Conservation (phyloP, 1,140 invertebrate genomes). For the Melanaphis sacchari region DNA sequence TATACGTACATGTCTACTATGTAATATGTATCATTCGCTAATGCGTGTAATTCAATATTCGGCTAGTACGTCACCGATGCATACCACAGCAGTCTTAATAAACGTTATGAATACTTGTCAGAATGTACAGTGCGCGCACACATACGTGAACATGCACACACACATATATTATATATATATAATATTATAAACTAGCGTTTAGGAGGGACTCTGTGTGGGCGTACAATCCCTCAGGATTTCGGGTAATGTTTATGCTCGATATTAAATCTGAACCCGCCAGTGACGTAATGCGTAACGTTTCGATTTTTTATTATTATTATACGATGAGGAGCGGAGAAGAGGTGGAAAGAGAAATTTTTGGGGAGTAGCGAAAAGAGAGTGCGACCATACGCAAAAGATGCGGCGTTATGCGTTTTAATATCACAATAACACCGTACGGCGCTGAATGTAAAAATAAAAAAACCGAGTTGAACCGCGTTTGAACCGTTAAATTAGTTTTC, state of each 20-base stretch:
- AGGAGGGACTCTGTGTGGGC: background rate
- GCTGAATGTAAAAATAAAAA: background rate
- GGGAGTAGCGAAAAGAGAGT: background rate
- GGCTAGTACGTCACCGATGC: background rate
- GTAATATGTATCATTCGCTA: background rate
- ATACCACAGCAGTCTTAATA: background rate
- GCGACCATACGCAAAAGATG: background rate
- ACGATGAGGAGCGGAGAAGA: background rate
- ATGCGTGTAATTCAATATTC: slow-evolving; percentile 23
- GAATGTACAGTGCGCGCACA: background rate
- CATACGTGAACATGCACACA: background rate
- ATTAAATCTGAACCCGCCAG: slow-evolving; percentile 16
- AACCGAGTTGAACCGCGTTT: background rate
- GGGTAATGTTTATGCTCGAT: slow-evolving; percentile 16
- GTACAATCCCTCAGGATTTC: background rate
- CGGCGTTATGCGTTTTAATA: slow-evolving; percentile 2
- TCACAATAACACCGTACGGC: background rate
- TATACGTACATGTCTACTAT: no score
- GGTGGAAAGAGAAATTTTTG: background rate
- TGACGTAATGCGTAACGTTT: background rate
- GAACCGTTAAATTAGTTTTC: background rate
- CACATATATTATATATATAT: background rate
- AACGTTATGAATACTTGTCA: slow-evolving; percentile 46
- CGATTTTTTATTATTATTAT: slow-evolving; percentile 23
- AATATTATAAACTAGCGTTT: background rate